phyloP scores from a whole-genome alignment of 2,113 vertebrate genomes.

The Otis tarda region DNA sequence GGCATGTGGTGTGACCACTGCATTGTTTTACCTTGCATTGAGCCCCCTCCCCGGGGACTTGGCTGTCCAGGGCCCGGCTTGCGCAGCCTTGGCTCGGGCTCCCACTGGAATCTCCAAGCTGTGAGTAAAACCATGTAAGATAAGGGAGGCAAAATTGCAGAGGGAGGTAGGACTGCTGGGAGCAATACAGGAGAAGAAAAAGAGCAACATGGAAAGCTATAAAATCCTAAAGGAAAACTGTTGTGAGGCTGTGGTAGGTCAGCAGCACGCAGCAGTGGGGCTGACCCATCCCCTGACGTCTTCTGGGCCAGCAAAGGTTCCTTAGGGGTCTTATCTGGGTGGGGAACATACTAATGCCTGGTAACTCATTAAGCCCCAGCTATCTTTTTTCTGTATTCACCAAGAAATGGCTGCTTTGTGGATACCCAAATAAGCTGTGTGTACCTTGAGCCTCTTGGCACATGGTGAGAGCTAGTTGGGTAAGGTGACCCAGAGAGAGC shows the following conservation, averaged over 20 bases:
- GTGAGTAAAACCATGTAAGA: accelerated
- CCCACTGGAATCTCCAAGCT: accelerated
- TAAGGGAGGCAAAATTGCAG: neutral
- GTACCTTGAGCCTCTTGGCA: neutral
- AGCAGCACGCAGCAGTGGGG: neutral
- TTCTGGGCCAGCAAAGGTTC: neutral
- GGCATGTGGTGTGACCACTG: accelerated
- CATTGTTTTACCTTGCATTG: neutral
- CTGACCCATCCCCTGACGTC: neutral
- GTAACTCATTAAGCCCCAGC: neutral
- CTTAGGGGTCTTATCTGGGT: neutral
- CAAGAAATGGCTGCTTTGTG: neutral
- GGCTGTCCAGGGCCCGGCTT: accelerated
- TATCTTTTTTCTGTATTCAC: neutral
- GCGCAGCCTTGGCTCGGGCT: accelerated
- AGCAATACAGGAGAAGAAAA: neutral
- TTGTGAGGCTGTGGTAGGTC: neutral
- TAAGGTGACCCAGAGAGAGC: neutral
- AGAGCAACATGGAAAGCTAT: neutral
- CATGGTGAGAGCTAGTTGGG: neutral
- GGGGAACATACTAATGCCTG: neutral
- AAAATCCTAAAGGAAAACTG: neutral
- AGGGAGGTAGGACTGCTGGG: accelerated
- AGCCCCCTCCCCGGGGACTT: neutral
- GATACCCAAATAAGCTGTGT: neutral